phyloP scores from a whole-genome alignment of 1,140 invertebrate species.

The Pogonomyrmex barbatus region DNA sequence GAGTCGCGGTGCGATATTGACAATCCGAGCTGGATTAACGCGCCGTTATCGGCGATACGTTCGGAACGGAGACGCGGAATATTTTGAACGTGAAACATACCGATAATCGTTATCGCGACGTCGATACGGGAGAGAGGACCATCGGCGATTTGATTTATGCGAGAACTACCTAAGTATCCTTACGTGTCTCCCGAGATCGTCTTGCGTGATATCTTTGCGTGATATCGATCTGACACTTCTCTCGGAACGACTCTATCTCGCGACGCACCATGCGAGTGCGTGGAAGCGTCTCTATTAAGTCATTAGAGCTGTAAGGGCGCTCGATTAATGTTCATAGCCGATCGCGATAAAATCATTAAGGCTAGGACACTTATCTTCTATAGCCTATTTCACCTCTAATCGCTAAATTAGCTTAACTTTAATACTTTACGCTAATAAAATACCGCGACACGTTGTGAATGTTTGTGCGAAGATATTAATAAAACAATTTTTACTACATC shows the following conservation, averaged over 20 bases:
- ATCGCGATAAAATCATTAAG: slow-evolving; percentile 27
- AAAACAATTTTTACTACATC: background rate
- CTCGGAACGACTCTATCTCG: slow-evolving; percentile 38
- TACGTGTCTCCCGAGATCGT: slow-evolving; percentile 33
- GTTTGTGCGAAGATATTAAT: background rate
- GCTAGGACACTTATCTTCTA: slow-evolving; percentile 26
- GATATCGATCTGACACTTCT: slow-evolving; percentile 43
- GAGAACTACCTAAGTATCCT: background rate
- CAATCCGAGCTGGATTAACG: slow-evolving; percentile 39
- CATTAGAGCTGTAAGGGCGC: slow-evolving; percentile 39
- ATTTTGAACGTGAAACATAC: slow-evolving; percentile 63
- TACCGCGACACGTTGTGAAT: background rate
- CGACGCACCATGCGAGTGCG: slow-evolving; percentile 26
- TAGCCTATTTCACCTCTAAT: slow-evolving; percentile 14
- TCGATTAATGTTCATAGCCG: slow-evolving; percentile 26
- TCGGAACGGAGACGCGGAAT: slow-evolving; percentile 38
- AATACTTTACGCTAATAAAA: slow-evolving; percentile 11
- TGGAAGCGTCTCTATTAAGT: slow-evolving; percentile 50
- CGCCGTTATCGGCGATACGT: slow-evolving; percentile 24
- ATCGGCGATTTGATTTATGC: slow-evolving; percentile 12
- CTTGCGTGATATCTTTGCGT: background rate
- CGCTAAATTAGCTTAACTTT: slow-evolving; percentile 1
- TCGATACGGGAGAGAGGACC: slow-evolving; percentile 10
- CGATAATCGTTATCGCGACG: slow-evolving; percentile 68
- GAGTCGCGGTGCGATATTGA: slow-evolving; percentile 37